Conservation (phyloP, 2,888 invertebrate genomes). For the Spisula solida region DNA sequence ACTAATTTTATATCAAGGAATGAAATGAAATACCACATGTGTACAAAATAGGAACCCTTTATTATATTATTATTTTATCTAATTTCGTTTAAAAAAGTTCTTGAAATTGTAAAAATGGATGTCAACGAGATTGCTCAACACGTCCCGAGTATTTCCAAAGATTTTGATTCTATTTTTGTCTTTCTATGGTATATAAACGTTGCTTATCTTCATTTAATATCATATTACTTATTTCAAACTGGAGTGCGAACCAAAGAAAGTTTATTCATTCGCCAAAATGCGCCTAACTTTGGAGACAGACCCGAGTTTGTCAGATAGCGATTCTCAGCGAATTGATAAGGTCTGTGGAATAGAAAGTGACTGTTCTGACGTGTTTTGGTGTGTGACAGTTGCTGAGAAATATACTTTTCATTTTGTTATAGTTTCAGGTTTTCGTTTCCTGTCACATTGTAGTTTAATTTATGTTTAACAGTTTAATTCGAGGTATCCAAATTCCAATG, state of each 20-base stretch:
- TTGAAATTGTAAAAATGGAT: slow-evolving; percentile 26
- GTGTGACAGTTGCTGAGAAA: background rate
- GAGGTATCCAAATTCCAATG: too few relatives aligned
- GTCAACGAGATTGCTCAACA: slow-evolving; percentile 50
- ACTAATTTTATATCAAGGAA: background rate
- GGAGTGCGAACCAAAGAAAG: background rate
- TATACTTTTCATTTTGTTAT: background rate
- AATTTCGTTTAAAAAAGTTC: background rate
- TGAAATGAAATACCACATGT: background rate
- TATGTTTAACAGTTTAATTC: background rate
- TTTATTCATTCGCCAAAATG: background rate
- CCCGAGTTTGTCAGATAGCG: background rate
- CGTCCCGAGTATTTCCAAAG: slow-evolving; percentile 29
- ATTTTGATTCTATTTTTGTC: slow-evolving; percentile 29
- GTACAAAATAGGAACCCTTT: background rate
- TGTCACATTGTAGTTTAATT: background rate
- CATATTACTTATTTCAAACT: background rate
- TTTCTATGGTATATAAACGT: background rate
- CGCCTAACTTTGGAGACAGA: background rate
- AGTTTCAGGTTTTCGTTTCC: background rate
- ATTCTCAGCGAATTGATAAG: background rate
- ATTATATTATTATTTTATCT: background rate
- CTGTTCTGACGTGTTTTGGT: background rate
- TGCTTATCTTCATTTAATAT: background rate
- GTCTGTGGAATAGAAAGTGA: background rate